Evolutionary conservation across 2,797 vertebrate genomes (phyloP), one percentile per base, ranked within the genome.

Genomic region (Acropternis orthonyx): DNA sequence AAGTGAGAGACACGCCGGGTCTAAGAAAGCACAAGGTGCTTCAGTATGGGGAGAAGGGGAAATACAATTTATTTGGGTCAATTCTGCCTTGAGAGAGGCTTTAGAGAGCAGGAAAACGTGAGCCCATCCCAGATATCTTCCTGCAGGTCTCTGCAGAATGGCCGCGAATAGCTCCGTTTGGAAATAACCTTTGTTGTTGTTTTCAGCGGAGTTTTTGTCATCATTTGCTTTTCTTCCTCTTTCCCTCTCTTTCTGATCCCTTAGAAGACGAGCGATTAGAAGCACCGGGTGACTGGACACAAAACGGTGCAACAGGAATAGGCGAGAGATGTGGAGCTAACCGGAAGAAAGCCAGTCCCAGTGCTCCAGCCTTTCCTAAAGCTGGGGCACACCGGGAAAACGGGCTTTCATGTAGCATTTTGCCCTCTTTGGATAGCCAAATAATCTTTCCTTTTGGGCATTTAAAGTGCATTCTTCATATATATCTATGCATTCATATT

Each of bases 361-460:
- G 96, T 92, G 94, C 97, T 97, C 96, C 98, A 98, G 98, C 98
- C 98, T 98, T 98, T 98, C 96, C 93, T 88, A 96, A 98, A 97
- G 98, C 98, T 94, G 93, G 34, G 97, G 91, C 92, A 91, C 97
- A 96, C 89, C 95, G 94, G 96, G 97, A 88, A 97, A 97, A 97
- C 97, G 97, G 52, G 51, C 32, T 58, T 96, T 97, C 84, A 74
- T 94, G 41, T 4, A 86, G 75, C 34, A 67, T 88, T 92, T 98
- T 98, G 97, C 97, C 97, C 97, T 95, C 95, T 98, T 98, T 97
- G 97, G 97, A 96, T 93, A 97, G 96, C 92, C 96, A 97, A 97
- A 89, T 92, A 97, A 85, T 55, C 41, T 87, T 56, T 71, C 77
- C 87, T 62, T 89, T 62, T 65, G 41, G 5, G 20, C 8, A 43